Evolutionary conservation across 2,888 invertebrate species (phyloP), one percentile per base, ranked within the genome.

Genomic region (Allygus modestus): DNA sequence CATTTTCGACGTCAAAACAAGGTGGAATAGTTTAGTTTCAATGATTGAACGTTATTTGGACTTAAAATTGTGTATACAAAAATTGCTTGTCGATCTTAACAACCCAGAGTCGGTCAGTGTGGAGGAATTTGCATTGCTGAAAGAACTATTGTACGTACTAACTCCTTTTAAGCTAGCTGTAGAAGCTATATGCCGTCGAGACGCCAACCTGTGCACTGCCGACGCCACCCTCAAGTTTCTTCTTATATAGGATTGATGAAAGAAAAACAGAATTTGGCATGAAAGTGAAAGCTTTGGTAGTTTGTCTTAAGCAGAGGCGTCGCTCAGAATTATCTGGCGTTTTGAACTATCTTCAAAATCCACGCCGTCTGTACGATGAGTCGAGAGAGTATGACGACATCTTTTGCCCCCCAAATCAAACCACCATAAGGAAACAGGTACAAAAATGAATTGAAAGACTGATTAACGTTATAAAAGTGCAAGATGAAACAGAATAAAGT

Each of bases 141-240:
- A 37, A 20, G 71, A 86, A 20, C 82, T 85, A 26, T 65, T 79
- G 41, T 51, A 84, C 28, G 71, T 73, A 46, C 85, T 88, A 51
- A 73, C 61, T 41, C 86, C 86, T 61, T 73, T 88, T 71, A 88
- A 88, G 85, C 61, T 87, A 71, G 82, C 88, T 26, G 87, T 88
- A 31, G 87, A 88, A 81, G 86, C 85, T 37, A 73, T 87, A 26
- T 87, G 87, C 83, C 83, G 84, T 31, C 58, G 82, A 84, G 87
- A 87, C 77, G 51, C 87, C n/a, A 85, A 87, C 84, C 81, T 87
- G 58, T 65, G 61, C 26, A 86, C 84, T 71, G 77, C 86, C 33
- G 85, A 87, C 26, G 81, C 87, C 43, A 83, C 85, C 20, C 46
- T 87, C 28, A 81, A 71, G 43, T 87, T 87, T 54, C 41, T 85